These are phyloP conservation scores for Azorinus chamasolen DNA, from an alignment of 2,888 invertebrate species.

Conservation along the genomic window DNA sequence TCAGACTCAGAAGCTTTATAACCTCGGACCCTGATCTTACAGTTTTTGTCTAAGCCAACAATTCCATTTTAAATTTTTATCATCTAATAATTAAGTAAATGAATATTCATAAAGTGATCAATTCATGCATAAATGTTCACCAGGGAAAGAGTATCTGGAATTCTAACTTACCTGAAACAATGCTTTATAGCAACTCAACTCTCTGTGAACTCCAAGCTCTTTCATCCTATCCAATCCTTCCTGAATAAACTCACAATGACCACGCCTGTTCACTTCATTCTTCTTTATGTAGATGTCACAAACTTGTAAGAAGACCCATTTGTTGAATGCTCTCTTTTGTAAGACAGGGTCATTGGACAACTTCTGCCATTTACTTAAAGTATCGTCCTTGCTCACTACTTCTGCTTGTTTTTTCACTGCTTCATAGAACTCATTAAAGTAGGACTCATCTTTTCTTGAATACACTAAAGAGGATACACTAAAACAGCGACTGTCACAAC, in stretches of 20 bases:
- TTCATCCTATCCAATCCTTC: slow-evolving; percentile 95
- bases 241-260: slow-evolving; percentile 98
- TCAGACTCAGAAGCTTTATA: too few relatives aligned
- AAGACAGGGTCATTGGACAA: neutral
- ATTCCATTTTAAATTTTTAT: too few relatives aligned
- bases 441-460: neutral
- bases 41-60: too few relatives aligned
- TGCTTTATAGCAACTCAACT: slow-evolving; percentile 91
- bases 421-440: slow-evolving; percentile 10
- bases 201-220: slow-evolving; percentile 95
- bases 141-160: too few relatives aligned
- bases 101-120: too few relatives aligned
- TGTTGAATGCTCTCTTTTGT: slow-evolving; percentile 60
- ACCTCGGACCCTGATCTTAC: too few relatives aligned
- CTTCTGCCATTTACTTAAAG: slow-evolving; percentile 5
- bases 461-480: neutral
- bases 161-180: slow-evolving; percentile 90
- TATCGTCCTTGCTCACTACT: neutral
- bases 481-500: too few relatives aligned
- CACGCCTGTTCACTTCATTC: slow-evolving; percentile 91
- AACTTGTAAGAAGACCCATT: slow-evolving; percentile 76
- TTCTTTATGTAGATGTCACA: slow-evolving; percentile 89
- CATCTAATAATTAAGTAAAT: too few relatives aligned
- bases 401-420: slow-evolving; percentile 9
- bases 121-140: too few relatives aligned